These are phyloP conservation scores for Diplosoma virens DNA, from an alignment of 23 tunicate species.

Conservation along the genomic window DNA sequence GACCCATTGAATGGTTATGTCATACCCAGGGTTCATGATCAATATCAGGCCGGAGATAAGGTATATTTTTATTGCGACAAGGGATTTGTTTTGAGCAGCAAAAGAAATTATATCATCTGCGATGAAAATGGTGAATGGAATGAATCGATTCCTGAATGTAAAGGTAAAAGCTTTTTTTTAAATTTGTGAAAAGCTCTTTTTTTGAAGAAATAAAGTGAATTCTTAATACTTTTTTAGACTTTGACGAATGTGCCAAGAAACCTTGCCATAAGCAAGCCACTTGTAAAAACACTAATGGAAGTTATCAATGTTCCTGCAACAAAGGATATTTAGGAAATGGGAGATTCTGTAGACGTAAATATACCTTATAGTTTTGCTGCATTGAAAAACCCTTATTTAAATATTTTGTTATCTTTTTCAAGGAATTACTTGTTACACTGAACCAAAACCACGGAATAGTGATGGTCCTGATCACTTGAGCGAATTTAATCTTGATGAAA, in stretches of 20 bases:
- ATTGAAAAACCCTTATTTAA: not conserved
- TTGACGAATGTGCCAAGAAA: constrained; percentile 45
- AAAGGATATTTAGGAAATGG: constrained; percentile 47
- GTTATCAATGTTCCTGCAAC: constrained; percentile 46
- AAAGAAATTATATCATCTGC: constrained; percentile 11
- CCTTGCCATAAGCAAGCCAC: constrained; percentile 42
- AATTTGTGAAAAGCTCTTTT: too few species aligned
- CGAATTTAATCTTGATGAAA: not conserved
- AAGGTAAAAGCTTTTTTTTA: constrained; percentile 34
- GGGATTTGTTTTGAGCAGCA: not conserved
- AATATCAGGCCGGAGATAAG: not conserved
- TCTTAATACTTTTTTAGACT: constrained; percentile 26
- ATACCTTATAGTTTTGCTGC: too few species aligned
- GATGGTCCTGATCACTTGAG: not conserved
- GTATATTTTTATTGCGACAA: constrained; percentile 2
- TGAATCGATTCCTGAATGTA: constrained; percentile 32
- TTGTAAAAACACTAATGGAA: constrained; percentile 57
- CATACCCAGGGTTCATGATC: not conserved
- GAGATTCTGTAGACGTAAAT: constrained; percentile 35
- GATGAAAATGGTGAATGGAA: constrained; percentile 33
- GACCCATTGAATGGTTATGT: not conserved
- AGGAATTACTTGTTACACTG: constrained; percentile 11
- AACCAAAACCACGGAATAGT: not conserved
- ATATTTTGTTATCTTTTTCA: not conserved
- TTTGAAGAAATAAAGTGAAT: too few species aligned